Evolutionary conservation across 2,113 vertebrate species (phyloP).

Genomic region (Ovis aries): ARS-UI_Ramb_v3.0 NC_056057.1:109824001-109824500

Average conservation of each 20-base stretch:
- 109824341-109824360: background rate
- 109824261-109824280: background rate
- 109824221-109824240: too few species aligned
- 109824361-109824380: background rate
- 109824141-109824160: too few species aligned
- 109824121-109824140: background rate
- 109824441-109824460: background rate
- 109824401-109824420: background rate
- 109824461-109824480: background rate
- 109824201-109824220: too few species aligned
- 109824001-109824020: background rate
- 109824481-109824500: background rate
- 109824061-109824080: background rate
- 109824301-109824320: background rate
- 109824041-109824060: background rate
- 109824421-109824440: background rate
- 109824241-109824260: background rate
- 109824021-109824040: background rate
- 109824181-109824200: too few species aligned
- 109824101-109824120: background rate
- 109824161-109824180: too few species aligned
- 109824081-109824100: background rate
- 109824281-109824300: background rate
- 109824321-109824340: background rate
- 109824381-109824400: background rate